Base-by-base conservation (phyloP, 1,140 invertebrate genomes). In the Arctopsyche grandis region DNA sequence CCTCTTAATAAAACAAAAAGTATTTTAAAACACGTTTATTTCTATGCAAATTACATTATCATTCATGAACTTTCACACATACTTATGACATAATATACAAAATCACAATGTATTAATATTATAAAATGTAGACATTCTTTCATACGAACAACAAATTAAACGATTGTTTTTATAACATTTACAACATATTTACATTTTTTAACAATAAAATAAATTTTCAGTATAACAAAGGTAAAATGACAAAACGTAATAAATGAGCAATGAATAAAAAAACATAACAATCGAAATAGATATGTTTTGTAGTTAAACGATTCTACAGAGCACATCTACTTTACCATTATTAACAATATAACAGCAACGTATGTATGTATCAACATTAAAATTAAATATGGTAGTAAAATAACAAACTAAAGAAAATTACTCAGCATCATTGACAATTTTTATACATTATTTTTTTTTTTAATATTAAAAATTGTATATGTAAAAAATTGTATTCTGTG, bases 81-180 rank as follows among this genome's bases (percentile, higher is more conserved):
- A 38, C 29, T 38, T 38, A 38, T 4, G 7, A 4, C 7, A 38
- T 38, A 38, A 38, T 38, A 7, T 38, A 38, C 29, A 38, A 7
- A 38, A 38, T 38, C 29, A 38, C 29, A 38, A 38, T 38, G 7
- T 1, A 38, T 38, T 38, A 38, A 38, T 38, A 38, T 38, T 52
- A 52, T 52, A 52, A 52, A 52, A 52, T 52, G 48, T 52, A 52
- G 48, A 52, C 48, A 16, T 52, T 52, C 48, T 52, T 52, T 52
- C 48, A 52, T 52, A 52, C 48, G 1, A 12, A 52, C 48, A 14
- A 52, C 29, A 38, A 38, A 38, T 38, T 38, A 38, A 38, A 38
- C 29, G 29, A 4, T 38, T 38, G 29, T 38, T 38, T 38, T 38
- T 38, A 7, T 38, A 38, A 38, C 29, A 7, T 38, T 38, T 38